Base-by-base conservation (phyloP, 2,888 invertebrate species). In the Yponomeuta plumbellus region DNA sequence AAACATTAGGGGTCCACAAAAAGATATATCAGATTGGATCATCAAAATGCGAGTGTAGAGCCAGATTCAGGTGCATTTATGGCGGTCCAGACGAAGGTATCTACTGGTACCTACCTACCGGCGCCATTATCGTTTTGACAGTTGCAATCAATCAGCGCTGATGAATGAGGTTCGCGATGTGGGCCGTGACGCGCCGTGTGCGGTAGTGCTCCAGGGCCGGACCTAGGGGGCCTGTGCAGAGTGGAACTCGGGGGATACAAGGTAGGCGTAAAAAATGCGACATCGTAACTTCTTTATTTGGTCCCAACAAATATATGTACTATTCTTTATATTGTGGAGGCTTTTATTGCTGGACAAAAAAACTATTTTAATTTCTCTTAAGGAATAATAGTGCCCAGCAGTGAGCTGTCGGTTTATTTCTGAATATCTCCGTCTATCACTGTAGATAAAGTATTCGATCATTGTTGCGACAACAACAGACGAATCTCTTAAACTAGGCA, bases 131-230 rank as follows among this genome's bases (percentile, higher is more conserved):
- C 72, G 80, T 80, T 85, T 85, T 88, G 90, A 90, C 91, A 90
- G 88, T 87, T 86, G 89, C 89, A 88, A 90, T 91, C 89, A 88
- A 91, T 91, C 90, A 88, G 80, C 68, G 69, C 80, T 88, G 89
- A 91, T 90, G 88, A 84, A 90, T 86, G 88, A 81, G 84, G 82
- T 82, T 83, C 80, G 85, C 86, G 78, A 78, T 57, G 65, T 44
- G n/a, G 21, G 20, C 20, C 13, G 59, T 21, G 75, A 71, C 68
- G 72, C 70, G 71, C 74, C 75, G 78, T 74, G 81, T 82, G 85
- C 82, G 85, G 87, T 84, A 85, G 85, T 78, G 21, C 20, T 11
- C 58, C 10, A 58, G 58, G 21, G 58, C 44, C 44, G 44, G 44
- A 52, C 17, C 17, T 52, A 52, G 2, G 44, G 44, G 44, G 44